Percentiles rank a stretch among this genome's conserved stretches.
Evolutionary conservation across 2,888 invertebrate species (phyloP).

Genomic region (Villa cingulata): DNA sequence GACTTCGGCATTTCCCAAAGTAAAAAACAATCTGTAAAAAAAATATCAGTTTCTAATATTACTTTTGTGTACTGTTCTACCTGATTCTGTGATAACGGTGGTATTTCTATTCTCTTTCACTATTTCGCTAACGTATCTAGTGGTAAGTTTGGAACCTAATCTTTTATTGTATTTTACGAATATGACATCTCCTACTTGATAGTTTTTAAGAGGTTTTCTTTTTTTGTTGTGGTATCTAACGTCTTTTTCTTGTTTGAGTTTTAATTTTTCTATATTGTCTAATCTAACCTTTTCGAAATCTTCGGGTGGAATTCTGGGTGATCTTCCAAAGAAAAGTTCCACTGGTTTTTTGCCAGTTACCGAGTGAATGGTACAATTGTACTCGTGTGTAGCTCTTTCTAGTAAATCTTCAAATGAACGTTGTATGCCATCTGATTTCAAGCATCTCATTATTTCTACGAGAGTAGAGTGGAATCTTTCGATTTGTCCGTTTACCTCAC

Average conservation of each 20-base stretch:
- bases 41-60: too few relatives aligned
- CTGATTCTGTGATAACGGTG: background rate
- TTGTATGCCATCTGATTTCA: constrained; percentile 5
- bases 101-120: constrained; percentile 6
- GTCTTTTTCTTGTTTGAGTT: constrained; percentile 9
- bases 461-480: constrained; percentile 15
- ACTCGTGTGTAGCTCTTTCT: constrained; percentile 11
- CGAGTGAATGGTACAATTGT: constrained; percentile 13
- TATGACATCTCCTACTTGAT: constrained; percentile 8
- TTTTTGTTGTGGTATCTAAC: constrained; percentile 11
- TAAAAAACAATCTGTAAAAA: background rate
- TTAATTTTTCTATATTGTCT: constrained; percentile 9
- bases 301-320: constrained; percentile 7
- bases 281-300: constrained; percentile 10
- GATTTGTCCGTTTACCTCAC: constrained; percentile 12
- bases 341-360: constrained; percentile 12
- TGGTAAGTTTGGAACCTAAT: background rate
- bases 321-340: constrained; percentile 11
- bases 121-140: constrained; percentile 11
- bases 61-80: too few relatives aligned
- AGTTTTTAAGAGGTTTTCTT: constrained; percentile 10
- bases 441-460: constrained; percentile 14
- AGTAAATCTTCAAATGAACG: constrained; percentile 12
- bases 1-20: background rate
- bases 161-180: constrained; percentile 14